Evolutionary conservation across 2,113 vertebrate species (phyloP).

Genomic region (Tachysurus vachellii): DNA sequence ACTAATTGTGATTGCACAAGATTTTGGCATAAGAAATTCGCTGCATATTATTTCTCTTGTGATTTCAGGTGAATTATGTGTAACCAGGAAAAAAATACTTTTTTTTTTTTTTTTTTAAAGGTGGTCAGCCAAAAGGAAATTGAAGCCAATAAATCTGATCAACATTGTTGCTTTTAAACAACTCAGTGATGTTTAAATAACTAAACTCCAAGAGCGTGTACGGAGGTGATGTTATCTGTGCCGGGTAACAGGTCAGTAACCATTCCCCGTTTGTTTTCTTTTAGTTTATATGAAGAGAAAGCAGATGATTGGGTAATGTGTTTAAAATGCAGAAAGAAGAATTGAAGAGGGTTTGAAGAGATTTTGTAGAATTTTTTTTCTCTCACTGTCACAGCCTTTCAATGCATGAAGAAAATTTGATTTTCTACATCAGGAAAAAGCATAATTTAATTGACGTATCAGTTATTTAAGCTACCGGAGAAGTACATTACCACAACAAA

Average conservation of each 20-base stretch:
- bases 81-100: neutral
- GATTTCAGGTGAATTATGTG: neutral
- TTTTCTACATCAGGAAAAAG: neutral
- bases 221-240: neutral
- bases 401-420: neutral
- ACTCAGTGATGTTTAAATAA: neutral
- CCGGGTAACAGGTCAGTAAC: neutral
- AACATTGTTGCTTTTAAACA: neutral
- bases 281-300: neutral
- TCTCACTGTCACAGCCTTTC: neutral
- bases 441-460: too few species aligned
- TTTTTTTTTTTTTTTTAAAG: neutral
- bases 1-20: neutral
- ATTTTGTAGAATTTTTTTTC: neutral
- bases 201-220: neutral
- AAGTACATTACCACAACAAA: neutral
- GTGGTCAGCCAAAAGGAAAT: conserved; percentile 10
- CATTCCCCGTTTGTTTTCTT: neutral
- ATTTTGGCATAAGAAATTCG: neutral
- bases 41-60: neutral
- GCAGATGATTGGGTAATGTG: neutral
- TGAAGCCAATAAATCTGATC: neutral
- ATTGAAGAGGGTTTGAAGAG: neutral
- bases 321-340: neutral
- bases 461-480: neutral